phyloP scores from a whole-genome alignment of 2,797 vertebrate genomes.

The Apogon hyalosoma region DNA sequence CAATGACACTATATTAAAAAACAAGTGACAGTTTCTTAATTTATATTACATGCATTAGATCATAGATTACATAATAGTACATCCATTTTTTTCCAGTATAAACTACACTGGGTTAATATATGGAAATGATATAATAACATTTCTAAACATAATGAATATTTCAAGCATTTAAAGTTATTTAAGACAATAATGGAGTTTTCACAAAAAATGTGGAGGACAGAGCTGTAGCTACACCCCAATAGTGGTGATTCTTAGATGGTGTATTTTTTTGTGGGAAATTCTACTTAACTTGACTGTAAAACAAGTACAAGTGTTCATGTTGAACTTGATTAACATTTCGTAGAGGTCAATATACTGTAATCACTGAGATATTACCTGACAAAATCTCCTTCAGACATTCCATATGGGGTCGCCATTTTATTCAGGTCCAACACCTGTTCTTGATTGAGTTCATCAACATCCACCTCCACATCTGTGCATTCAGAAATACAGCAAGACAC shows the following conservation, averaged over 20 bases:
- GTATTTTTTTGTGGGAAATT: too few species aligned
- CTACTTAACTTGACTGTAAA: too few species aligned
- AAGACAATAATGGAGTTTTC: background rate
- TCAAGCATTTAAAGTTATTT: background rate
- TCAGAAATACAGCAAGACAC: background rate
- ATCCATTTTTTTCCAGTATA: background rate
- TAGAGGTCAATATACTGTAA: background rate
- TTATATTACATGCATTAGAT: too few species aligned
- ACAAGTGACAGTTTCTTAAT: background rate
- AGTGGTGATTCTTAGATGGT: too few species aligned
- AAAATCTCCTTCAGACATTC: conserved; percentile 96
- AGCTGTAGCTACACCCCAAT: too few species aligned
- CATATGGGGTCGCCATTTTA: conserved; percentile 94
- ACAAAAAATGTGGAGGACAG: too few species aligned
- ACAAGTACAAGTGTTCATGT: background rate
- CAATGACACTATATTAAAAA: background rate
- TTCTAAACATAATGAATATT: background rate
- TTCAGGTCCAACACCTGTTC: conserved; percentile 94
- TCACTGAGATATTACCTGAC: conserved; percentile 85
- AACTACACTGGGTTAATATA: background rate
- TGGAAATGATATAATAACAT: background rate
- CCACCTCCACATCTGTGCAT: conserved; percentile 92
- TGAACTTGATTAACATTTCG: background rate
- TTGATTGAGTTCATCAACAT: conserved; percentile 93
- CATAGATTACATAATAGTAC: too few species aligned